A percentile compares a stretch with the other conserved stretches of the same genome.
Conservation (phyloP, 2,797 vertebrate species). For the Lepus oiostolus region DNA sequence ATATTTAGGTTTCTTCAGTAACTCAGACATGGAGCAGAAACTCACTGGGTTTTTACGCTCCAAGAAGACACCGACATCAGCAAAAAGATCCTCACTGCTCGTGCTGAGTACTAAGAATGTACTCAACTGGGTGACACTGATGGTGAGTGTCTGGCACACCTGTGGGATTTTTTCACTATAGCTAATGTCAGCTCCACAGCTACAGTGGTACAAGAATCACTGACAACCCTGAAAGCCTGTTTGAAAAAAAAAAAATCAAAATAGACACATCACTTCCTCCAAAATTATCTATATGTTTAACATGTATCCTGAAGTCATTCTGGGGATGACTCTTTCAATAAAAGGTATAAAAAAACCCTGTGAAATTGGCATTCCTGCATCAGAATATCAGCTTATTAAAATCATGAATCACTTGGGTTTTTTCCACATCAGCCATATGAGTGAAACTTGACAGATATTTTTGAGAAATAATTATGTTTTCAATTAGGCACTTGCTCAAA, state of each 20-base stretch:
- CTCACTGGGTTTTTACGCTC: background rate
- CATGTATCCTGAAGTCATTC: background rate
- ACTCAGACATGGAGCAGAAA: constrained; percentile 40
- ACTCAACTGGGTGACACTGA: background rate
- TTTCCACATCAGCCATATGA: constrained; percentile 23
- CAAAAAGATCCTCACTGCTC: background rate
- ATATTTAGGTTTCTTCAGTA: constrained; percentile 41
- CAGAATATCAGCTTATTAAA: constrained; percentile 67
- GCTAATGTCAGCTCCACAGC: background rate
- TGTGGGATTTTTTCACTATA: background rate
- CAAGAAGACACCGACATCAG: background rate
- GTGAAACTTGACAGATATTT: constrained; percentile 58
- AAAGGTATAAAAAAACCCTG: constrained; percentile 54
- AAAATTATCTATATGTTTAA: constrained; percentile 50
- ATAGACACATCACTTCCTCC: background rate
- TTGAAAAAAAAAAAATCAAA: background rate
- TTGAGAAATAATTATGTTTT: constrained; percentile 74
- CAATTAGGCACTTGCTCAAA: constrained; percentile 67
- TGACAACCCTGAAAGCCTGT: background rate
- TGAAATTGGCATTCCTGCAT: constrained; percentile 61
- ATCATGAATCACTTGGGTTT: constrained; percentile 42
- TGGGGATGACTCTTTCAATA: constrained; percentile 52
- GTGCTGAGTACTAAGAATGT: background rate
- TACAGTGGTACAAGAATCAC: background rate
- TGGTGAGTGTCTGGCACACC: background rate